Conservation (phyloP, 2,888 invertebrate species). For the Tetranychus truncatus region DNA sequence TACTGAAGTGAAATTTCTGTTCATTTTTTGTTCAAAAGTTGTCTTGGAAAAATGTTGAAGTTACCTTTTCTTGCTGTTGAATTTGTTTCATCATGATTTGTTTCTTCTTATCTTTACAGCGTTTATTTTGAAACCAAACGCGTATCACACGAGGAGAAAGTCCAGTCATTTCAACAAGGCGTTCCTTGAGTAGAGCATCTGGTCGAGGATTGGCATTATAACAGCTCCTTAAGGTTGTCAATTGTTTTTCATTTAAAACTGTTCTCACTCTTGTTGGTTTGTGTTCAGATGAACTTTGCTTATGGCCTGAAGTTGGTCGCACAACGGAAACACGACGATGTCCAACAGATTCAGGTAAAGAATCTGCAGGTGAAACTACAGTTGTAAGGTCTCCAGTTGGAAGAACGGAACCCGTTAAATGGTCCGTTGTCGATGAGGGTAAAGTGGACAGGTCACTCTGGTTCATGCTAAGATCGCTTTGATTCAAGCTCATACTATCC, state of each 20-base stretch:
- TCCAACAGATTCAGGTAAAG: background rate
- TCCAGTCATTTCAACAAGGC: slow-evolving; percentile 94
- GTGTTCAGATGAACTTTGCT: slow-evolving; percentile 44
- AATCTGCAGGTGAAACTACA: too few relatives aligned
- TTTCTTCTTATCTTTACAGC: slow-evolving; percentile 93
- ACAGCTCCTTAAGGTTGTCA: slow-evolving; percentile 89
- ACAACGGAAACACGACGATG: background rate
- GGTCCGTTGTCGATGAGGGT: background rate
- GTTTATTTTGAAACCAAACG: slow-evolving; percentile 88
- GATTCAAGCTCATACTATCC: background rate
- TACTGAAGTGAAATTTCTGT: too few relatives aligned
- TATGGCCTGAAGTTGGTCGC: slow-evolving; percentile 11
- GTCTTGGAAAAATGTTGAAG: slow-evolving; percentile 23
- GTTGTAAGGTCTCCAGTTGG: too few relatives aligned
- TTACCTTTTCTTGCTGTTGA: slow-evolving; percentile 92
- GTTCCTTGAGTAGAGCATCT: slow-evolving; percentile 97
- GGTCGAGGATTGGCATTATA: slow-evolving; percentile 94
- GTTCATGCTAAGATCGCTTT: background rate
- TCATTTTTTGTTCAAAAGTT: too few relatives aligned
- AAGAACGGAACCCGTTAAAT: background rate
- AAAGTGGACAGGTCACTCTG: background rate
- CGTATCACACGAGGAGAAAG: slow-evolving; percentile 91
- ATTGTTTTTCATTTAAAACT: slow-evolving; percentile 92
- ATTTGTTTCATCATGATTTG: slow-evolving; percentile 90
- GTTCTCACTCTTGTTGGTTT: slow-evolving; percentile 97